Conservation (phyloP, 53 echinoderm and acorn worm species). For the Paracentrotus lividus region DNA sequence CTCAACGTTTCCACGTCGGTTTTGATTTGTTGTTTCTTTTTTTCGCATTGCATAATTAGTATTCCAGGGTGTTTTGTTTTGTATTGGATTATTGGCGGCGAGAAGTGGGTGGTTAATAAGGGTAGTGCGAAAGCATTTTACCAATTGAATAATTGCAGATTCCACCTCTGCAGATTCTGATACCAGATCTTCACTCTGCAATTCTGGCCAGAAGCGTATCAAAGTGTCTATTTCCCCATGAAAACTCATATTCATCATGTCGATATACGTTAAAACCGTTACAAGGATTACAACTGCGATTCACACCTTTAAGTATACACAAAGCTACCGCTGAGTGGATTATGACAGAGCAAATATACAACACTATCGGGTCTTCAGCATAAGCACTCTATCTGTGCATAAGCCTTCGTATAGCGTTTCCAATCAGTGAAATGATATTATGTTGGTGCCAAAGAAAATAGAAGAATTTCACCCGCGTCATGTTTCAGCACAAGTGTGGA, state of each 20-base stretch:
- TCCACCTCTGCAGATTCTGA: too few species aligned
- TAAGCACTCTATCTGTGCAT: neutral
- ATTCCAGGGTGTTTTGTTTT: too few species aligned
- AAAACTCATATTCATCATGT: neutral
- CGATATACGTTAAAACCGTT: neutral
- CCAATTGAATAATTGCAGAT: too few species aligned
- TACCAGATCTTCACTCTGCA: too few species aligned
- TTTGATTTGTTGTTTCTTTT: too few species aligned
- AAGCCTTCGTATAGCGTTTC: neutral
- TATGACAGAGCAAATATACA: neutral
- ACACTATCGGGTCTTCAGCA: neutral
- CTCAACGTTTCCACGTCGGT: too few species aligned
- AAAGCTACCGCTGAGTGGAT: neutral
- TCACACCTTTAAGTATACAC: neutral
- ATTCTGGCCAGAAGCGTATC: neutral
- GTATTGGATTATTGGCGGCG: too few species aligned
- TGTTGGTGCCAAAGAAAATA: neutral
- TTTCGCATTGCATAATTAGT: too few species aligned
- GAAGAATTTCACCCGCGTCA: neutral
- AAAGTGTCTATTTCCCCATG: neutral
- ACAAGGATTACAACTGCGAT: neutral
- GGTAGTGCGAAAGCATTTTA: too few species aligned
- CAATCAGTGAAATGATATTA: neutral
- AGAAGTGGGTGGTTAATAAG: too few species aligned
- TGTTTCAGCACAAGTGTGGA: neutral